Percentiles rank a stretch among this genome's conserved stretches.
Evolutionary conservation across 2,888 invertebrate species (phyloP).

Genomic region (Pseudeuparius sepicola): DNA sequence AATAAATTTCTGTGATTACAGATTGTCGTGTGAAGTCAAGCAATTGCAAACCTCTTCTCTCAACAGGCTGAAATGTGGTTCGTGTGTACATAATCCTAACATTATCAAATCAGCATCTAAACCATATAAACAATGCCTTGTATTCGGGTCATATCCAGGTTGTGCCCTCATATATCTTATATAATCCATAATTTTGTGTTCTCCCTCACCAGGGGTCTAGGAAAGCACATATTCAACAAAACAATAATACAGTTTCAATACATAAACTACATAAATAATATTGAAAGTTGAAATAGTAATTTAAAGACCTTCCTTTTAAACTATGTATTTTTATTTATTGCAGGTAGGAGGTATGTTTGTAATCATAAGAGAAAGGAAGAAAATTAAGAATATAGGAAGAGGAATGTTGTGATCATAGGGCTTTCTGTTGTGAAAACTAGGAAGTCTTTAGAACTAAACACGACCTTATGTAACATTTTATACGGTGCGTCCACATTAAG

Average conservation of each 20-base stretch:
- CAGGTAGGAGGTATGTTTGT: too few relatives aligned
- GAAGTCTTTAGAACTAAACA: too few relatives aligned
- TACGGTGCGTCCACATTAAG: too few relatives aligned
- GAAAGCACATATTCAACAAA: constrained; percentile 19
- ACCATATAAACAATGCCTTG: constrained; percentile 93
- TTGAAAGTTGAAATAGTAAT: too few relatives aligned
- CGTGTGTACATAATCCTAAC: constrained; percentile 91
- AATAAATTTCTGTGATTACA: constrained; percentile 6
- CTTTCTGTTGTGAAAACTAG: too few relatives aligned
- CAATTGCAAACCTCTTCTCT: constrained; percentile 69
- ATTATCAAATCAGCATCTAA: constrained; percentile 97
- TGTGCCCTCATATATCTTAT: constrained; percentile 80
- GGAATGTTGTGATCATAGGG: too few relatives aligned
- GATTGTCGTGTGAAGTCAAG: not conserved
- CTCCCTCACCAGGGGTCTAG: constrained; percentile 93
- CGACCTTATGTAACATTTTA: too few relatives aligned
- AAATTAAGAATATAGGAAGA: too few relatives aligned
- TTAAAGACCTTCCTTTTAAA: too few relatives aligned
- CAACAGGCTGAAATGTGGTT: constrained; percentile 87
- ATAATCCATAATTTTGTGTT: constrained; percentile 99
- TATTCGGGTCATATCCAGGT: constrained; percentile 79
- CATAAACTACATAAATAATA: too few relatives aligned
- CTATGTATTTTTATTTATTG: too few relatives aligned
- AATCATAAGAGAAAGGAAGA: too few relatives aligned
- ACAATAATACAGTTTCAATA: constrained; percentile 5